Conservation (phyloP, 2,888 invertebrate genomes). For the Nomada ruficornis region DNA sequence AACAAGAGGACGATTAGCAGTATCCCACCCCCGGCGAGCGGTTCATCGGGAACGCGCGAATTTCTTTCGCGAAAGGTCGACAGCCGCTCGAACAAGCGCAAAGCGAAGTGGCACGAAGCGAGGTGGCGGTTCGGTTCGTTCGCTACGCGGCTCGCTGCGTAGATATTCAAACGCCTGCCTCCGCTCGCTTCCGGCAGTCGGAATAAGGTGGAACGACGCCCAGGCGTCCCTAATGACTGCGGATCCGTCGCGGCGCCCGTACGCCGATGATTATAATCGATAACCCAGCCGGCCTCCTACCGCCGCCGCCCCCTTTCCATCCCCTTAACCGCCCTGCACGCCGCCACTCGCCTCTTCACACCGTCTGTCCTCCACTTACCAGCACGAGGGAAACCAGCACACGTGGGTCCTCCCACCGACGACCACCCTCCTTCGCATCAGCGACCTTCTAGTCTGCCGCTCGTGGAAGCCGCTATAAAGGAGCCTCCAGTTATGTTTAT, state of each 20-base stretch:
- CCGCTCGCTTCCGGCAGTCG: slow-evolving; percentile 63
- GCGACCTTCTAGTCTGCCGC: slow-evolving; percentile 62
- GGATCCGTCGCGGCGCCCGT: slow-evolving; percentile 74
- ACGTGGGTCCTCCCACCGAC: slow-evolving; percentile 66
- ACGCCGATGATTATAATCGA: slow-evolving; percentile 81
- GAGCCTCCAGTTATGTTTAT: slow-evolving; percentile 80
- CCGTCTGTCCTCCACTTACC: slow-evolving; percentile 24
- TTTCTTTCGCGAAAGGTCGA: slow-evolving; percentile 44
- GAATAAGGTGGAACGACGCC: slow-evolving; percentile 74
- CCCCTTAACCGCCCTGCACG: neutral
- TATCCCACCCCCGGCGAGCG: neutral
- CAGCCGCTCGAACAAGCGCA: slow-evolving; percentile 50
- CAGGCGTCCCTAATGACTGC: slow-evolving; percentile 80
- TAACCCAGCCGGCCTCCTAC: slow-evolving; percentile 74
- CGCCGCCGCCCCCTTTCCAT: slow-evolving; percentile 32
- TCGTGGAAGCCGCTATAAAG: slow-evolving; percentile 67
- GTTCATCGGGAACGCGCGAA: slow-evolving; percentile 29
- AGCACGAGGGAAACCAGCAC: slow-evolving; percentile 62
- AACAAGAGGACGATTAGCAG: slow-evolving; percentile 1
- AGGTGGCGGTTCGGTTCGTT: slow-evolving; percentile 14
- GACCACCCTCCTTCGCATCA: slow-evolving; percentile 50
- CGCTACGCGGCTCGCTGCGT: slow-evolving; percentile 55
- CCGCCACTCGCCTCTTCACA: neutral
- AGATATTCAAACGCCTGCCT: slow-evolving; percentile 62
- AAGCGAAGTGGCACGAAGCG: slow-evolving; percentile 38